phyloP scores from a whole-genome alignment of 1,140 invertebrate genomes.

The Glossosoma conforme region DNA sequence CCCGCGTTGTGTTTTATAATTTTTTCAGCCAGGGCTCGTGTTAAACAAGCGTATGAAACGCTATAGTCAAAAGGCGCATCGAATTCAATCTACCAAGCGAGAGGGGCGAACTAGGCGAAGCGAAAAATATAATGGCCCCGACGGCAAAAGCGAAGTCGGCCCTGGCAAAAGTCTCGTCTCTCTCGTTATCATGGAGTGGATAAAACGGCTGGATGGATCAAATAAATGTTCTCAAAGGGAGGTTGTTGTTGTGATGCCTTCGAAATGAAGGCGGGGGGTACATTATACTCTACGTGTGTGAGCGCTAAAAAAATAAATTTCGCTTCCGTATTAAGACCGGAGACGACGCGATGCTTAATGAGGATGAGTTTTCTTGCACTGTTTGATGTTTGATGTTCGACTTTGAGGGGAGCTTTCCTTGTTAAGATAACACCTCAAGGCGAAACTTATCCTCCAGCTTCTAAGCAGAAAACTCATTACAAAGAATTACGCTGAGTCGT shows the following conservation, averaged over 20 bases:
- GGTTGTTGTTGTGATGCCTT: constrained; percentile 23
- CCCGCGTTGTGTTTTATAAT: too few relatives aligned
- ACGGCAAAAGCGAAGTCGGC: constrained; percentile 1
- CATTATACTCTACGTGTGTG: too few relatives aligned
- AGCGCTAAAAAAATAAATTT: constrained; percentile 16
- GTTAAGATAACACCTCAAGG: too few relatives aligned
- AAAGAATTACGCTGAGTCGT: too few relatives aligned
- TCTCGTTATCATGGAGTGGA: constrained; percentile 29
- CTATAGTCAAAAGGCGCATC: constrained; percentile 23
- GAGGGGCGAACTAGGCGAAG: not conserved
- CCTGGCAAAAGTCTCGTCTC: constrained; percentile 14
- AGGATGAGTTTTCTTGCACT: constrained; percentile 6
- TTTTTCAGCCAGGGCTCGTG: too few relatives aligned
- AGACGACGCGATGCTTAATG: constrained; percentile 24
- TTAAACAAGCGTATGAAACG: not conserved
- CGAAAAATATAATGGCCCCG: not conserved
- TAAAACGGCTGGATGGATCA: constrained; percentile 31
- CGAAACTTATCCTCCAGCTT: too few relatives aligned
- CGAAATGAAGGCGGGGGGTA: not conserved
- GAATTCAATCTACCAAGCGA: constrained; percentile 16
- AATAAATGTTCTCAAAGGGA: constrained; percentile 31
- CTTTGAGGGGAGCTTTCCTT: not conserved
- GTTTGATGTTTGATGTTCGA: constrained; percentile 23
- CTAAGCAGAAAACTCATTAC: too few relatives aligned
- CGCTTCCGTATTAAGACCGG: constrained; percentile 1